Percentiles rank a stretch among this genome's conserved stretches.
phyloP scores from a whole-genome alignment of 1,140 invertebrate genomes.

The Zaprionus capensis region DNA sequence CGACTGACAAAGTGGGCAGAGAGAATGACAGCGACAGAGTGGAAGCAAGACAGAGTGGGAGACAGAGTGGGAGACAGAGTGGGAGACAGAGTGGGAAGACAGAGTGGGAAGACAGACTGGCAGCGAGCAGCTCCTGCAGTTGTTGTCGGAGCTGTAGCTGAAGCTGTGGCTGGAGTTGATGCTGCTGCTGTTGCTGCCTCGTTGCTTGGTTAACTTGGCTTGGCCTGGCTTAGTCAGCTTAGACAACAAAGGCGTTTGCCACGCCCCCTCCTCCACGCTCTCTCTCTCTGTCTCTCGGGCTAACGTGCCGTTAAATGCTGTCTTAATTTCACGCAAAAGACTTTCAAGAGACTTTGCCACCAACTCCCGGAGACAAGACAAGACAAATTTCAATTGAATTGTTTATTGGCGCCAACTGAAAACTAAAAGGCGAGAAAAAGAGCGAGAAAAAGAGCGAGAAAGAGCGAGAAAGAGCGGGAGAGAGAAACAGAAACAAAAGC shows the following conservation, averaged over 20 bases:
- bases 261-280: slow-evolving; percentile 20
- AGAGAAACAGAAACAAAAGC: neutral
- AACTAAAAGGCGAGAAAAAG: slow-evolving; percentile 10
- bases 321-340: slow-evolving; percentile 66
- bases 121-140: neutral
- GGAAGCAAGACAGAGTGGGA: neutral
- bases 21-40: neutral
- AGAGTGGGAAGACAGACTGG: neutral
- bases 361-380: slow-evolving; percentile 19
- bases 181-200: neutral
- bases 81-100: too few relatives aligned
- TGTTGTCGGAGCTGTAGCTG: slow-evolving; percentile 13
- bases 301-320: slow-evolving; percentile 64
- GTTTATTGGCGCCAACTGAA: slow-evolving; percentile 48
- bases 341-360: slow-evolving; percentile 30
- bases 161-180: slow-evolving; percentile 6
- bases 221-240: slow-evolving; percentile 41
- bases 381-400: slow-evolving; percentile 54
- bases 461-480: too few relatives aligned
- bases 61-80: neutral
- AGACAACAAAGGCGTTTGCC: slow-evolving; percentile 43
- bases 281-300: neutral
- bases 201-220: slow-evolving; percentile 1
- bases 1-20: neutral
- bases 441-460: neutral